phyloP scores from a whole-genome alignment of 2,113 vertebrate genomes.

The Sinocyclocheilus maitianheensis region DNA sequence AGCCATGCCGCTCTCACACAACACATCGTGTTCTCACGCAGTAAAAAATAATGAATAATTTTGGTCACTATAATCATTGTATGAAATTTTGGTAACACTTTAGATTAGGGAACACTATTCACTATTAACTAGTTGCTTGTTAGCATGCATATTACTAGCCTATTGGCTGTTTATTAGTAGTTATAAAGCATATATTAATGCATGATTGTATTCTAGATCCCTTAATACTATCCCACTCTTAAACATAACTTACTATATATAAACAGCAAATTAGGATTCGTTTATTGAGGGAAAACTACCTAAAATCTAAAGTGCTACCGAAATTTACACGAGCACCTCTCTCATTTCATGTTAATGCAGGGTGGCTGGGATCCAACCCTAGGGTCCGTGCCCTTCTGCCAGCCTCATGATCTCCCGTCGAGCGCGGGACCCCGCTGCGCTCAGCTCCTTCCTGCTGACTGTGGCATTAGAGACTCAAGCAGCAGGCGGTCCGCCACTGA shows the following conservation, averaged over 20 bases:
- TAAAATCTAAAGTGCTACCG: too few relatives aligned
- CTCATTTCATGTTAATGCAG: background rate
- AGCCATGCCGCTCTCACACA: too few relatives aligned
- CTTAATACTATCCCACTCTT: background rate
- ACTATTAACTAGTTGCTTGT: background rate
- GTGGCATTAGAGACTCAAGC: slow-evolving; percentile 49
- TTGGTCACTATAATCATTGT: too few relatives aligned
- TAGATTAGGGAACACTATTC: background rate
- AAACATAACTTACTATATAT: background rate
- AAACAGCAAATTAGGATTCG: background rate
- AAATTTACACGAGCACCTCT: background rate
- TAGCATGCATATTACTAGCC: background rate
- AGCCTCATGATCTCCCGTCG: background rate
- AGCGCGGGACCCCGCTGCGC: background rate
- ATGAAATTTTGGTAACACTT: background rate
- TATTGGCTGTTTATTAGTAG: background rate
- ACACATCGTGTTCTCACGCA: too few relatives aligned
- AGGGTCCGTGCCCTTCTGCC: slow-evolving; percentile 24
- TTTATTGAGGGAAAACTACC: background rate
- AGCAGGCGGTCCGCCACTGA: background rate
- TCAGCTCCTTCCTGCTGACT: slow-evolving; percentile 36
- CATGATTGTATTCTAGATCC: background rate
- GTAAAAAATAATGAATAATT: too few relatives aligned
- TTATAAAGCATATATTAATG: background rate
- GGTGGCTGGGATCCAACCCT: slow-evolving; percentile 9